Evolutionary conservation across 64 coral and sea anemone genomes (phyloP).

Genomic region (Actinia tenebrosa): DNA sequence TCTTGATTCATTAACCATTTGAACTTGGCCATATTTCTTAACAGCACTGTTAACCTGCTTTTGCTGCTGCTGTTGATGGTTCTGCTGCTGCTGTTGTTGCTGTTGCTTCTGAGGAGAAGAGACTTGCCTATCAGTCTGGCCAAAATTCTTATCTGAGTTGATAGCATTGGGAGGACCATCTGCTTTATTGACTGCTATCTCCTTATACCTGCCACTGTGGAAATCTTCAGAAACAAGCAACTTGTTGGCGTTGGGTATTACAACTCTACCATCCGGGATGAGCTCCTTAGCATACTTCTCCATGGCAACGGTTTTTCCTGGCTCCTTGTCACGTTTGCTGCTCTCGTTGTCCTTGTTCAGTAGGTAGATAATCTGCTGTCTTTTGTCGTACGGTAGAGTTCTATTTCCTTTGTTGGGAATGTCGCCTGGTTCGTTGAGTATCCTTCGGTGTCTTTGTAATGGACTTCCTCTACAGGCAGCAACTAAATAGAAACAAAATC

Average conservation of each 20-base stretch:
- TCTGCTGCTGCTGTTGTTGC: background rate
- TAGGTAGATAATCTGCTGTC: constrained; percentile 30
- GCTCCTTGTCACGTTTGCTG: constrained; percentile 12
- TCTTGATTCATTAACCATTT: background rate
- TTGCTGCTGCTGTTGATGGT: background rate
- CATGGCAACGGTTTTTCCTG: constrained; percentile 11
- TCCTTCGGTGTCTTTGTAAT: constrained; percentile 11
- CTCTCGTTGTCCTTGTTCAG: background rate
- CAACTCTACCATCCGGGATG: constrained; percentile 1
- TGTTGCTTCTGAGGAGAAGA: background rate
- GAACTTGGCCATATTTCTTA: background rate
- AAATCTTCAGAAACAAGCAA: constrained; percentile 25
- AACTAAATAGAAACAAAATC: background rate
- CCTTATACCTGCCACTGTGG: constrained; percentile 35
- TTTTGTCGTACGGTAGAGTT: background rate
- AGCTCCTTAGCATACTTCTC: constrained; percentile 22
- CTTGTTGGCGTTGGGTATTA: background rate
- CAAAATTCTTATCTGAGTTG: constrained; percentile 5
- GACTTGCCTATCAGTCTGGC: background rate
- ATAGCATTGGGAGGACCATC: constrained; percentile 48
- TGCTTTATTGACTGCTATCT: constrained; percentile 58
- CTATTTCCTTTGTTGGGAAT: background rate
- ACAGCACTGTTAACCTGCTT: background rate
- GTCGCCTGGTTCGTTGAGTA: constrained; percentile 25
- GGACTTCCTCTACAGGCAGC: background rate